These are phyloP conservation scores for Oncorhynchus masou DNA, from an alignment of 2,113 vertebrate genomes.

Conservation along the genomic window DNA sequence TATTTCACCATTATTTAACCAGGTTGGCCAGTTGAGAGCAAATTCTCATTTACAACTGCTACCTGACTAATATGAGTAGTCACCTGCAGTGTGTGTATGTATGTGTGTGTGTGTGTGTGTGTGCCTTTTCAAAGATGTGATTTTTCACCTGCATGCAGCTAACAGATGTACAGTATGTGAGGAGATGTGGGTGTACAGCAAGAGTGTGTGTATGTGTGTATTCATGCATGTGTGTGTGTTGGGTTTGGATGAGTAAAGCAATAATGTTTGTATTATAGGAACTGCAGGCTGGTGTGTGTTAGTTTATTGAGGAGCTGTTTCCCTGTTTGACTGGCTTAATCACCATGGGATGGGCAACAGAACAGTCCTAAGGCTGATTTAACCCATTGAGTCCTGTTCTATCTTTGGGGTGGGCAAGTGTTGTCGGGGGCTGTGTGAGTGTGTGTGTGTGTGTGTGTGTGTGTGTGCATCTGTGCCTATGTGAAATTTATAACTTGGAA, in stretches of 20 bases:
- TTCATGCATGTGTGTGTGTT: background rate
- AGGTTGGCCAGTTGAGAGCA: no score
- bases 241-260: background rate
- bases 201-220: background rate
- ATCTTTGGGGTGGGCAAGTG: background rate
- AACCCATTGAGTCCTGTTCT: background rate
- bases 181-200: background rate
- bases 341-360: background rate
- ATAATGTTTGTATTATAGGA: no score
- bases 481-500: background rate
- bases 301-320: background rate
- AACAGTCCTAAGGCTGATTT: background rate
- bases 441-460: slow-evolving; percentile 1
- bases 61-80: no score
- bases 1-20: no score
- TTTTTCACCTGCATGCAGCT: background rate
- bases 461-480: background rate
- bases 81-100: no score
- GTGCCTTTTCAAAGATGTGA: background rate
- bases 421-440: background rate
- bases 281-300: background rate
- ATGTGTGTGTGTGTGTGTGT: no score
- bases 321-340: background rate
- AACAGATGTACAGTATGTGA: no score
- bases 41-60: no score